Evolutionary conservation across 1,140 invertebrate species (phyloP), one percentile per base, ranked within the genome.

Genomic region (Macrobrachium nipponense): DNA sequence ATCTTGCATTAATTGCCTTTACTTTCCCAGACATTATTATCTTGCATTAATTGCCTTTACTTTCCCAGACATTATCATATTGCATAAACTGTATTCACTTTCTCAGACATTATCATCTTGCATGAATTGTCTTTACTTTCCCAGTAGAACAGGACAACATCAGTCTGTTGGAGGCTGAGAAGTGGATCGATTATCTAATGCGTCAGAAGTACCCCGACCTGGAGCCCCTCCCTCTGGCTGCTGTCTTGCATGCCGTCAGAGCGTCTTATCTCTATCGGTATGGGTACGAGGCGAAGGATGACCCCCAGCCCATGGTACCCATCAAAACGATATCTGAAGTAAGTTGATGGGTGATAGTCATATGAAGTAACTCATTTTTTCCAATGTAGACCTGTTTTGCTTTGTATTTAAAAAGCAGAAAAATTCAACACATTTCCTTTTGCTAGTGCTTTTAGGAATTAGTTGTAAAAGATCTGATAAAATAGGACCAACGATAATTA

Each of bases 141-240:
- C 14, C 82, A 90, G 89, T 88, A 88, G 90, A 89, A 20, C 89
- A 89, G 17, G 85, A 86, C 27, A 72, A 82, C 77, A 80, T 87
- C 14, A 79, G 75, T 20, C 79, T 87, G 27, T 60, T 64, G n/a
- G 79, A 83, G 5, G 81, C 90, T 18, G 87, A 89, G 62, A 86
- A 88, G 36, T 90, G 90, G 88, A 87, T 91, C 20, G 88, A 90
- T 62, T 87, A 88, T 61, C 89, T 90, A 43, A 89, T 90, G 72
- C 75, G 89, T 17, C 88, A 90, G 82, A 83, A 91, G 17, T 87
- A 90, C 58, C 87, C 90, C 11, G 87, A 89, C 66, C 62, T 86
- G 61, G 75, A 85, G 8, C 66, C 89, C 18, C 70, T 77, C 2
- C 68, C 88, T 20, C 81, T 76, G 18, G 87, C 89, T 6, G 89